These are phyloP conservation scores for Stramonita haemastoma DNA, from an alignment of 2,888 invertebrate genomes.

Conservation along the genomic window DNA sequence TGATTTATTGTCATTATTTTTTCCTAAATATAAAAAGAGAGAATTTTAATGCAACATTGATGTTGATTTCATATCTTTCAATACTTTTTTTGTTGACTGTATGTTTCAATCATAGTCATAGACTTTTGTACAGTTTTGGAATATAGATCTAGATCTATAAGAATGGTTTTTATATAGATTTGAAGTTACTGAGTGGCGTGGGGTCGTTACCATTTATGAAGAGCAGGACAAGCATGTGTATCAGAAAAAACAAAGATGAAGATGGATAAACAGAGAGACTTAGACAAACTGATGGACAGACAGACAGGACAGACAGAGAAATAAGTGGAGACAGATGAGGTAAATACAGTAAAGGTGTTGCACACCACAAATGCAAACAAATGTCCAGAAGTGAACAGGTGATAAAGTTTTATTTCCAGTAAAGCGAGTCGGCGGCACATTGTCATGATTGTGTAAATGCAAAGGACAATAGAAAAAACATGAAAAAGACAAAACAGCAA, in stretches of 20 bases:
- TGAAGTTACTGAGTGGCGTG: too few relatives aligned
- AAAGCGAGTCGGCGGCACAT: slow-evolving; percentile 42
- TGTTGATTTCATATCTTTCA: too few relatives aligned
- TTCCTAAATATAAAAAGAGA: too few relatives aligned
- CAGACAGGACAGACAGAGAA: not conserved
- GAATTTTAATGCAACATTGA: too few relatives aligned
- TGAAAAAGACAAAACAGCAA: not conserved
- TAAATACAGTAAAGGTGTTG: not conserved
- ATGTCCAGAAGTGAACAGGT: slow-evolving; percentile 3
- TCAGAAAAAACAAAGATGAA: not conserved
- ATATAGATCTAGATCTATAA: too few relatives aligned
- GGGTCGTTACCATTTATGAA: too few relatives aligned
- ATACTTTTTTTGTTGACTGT: too few relatives aligned
- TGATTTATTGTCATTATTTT: too few relatives aligned
- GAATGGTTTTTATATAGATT: too few relatives aligned
- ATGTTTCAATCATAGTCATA: too few relatives aligned
- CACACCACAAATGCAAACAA: not conserved
- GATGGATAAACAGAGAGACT: not conserved
- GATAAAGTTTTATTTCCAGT: slow-evolving; percentile 22
- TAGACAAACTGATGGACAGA: not conserved
- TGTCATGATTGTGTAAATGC: slow-evolving; percentile 16
- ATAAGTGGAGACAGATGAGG: not conserved
- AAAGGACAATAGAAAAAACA: not conserved
- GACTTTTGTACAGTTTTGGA: too few relatives aligned
- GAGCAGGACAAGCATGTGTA: too few relatives aligned